Conservation (phyloP, 2,113 vertebrate species). For the Eptatretus burgeri region DNA sequence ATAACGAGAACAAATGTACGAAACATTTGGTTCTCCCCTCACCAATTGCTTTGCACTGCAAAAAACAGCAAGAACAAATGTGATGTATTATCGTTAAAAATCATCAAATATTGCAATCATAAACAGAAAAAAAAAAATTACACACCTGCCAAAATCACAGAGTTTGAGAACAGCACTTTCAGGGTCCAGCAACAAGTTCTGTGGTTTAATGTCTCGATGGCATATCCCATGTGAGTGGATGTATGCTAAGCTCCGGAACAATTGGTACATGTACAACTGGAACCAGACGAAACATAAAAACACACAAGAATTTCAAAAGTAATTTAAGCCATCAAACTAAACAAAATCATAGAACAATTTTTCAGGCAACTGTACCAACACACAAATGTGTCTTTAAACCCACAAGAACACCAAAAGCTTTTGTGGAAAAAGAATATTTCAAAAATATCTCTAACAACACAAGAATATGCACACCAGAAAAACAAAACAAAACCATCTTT, state of each 20-base stretch:
- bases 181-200: conserved; percentile 63
- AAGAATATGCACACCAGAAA: no score
- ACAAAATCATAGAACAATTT: no score
- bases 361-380: no score
- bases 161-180: conserved; percentile 68
- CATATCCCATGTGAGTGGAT: conserved; percentile 83
- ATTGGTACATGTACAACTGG: conserved; percentile 83
- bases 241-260: conserved; percentile 72
- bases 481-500: no score
- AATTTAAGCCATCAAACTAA: not conserved
- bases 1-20: conserved; percentile 78
- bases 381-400: no score
- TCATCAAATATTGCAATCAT: not conserved
- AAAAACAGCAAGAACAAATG: conserved; percentile 2
- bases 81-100: not conserved
- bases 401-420: no score
- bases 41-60: conserved; percentile 55
- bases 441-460: no score
- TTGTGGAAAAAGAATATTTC: no score
- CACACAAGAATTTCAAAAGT: conserved; percentile 3
- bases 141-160: conserved; percentile 70
- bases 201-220: conserved; percentile 70
- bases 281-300: conserved; percentile 12
- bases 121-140: not conserved
- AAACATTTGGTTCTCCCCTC: conserved; percentile 62